Evolutionary conservation across 2,113 vertebrate genomes (phyloP).

Genomic region (Xyliphius kryptos): DNA sequence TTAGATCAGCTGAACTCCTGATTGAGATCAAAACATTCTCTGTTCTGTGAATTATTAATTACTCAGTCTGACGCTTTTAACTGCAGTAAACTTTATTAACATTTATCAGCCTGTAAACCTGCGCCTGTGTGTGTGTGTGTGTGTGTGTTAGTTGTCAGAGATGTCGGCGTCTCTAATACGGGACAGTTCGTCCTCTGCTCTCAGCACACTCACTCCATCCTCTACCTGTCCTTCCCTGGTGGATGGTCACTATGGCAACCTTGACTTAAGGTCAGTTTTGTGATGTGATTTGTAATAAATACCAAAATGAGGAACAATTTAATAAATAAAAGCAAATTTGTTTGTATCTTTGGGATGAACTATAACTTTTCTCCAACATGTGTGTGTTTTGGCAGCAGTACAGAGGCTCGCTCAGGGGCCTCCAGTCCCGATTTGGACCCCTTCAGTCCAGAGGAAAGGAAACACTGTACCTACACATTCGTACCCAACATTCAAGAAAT

Average conservation of each 20-base stretch:
- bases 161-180: slow-evolving; percentile 88
- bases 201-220: slow-evolving; percentile 89
- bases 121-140: neutral
- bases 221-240: slow-evolving; percentile 93
- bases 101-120: neutral
- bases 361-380: too few relatives aligned
- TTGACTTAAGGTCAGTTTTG: slow-evolving; percentile 72
- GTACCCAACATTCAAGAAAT: slow-evolving; percentile 95
- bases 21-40: too few relatives aligned
- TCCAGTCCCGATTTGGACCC: slow-evolving; percentile 84
- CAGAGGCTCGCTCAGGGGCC: slow-evolving; percentile 72
- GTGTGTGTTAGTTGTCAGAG: slow-evolving; percentile 77
- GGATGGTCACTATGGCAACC: slow-evolving; percentile 75
- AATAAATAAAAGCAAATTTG: neutral
- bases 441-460: slow-evolving; percentile 69
- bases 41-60: too few relatives aligned
- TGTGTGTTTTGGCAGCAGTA: slow-evolving; percentile 59
- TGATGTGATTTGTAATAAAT: neutral
- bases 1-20: too few relatives aligned
- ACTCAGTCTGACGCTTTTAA: too few relatives aligned
- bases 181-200: slow-evolving; percentile 73
- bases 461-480: slow-evolving; percentile 75
- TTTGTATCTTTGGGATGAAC: neutral
- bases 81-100: too few relatives aligned
- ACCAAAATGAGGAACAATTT: too few relatives aligned